phyloP scores from a whole-genome alignment of 2,888 invertebrate genomes.

The Elysia crispata region DNA sequence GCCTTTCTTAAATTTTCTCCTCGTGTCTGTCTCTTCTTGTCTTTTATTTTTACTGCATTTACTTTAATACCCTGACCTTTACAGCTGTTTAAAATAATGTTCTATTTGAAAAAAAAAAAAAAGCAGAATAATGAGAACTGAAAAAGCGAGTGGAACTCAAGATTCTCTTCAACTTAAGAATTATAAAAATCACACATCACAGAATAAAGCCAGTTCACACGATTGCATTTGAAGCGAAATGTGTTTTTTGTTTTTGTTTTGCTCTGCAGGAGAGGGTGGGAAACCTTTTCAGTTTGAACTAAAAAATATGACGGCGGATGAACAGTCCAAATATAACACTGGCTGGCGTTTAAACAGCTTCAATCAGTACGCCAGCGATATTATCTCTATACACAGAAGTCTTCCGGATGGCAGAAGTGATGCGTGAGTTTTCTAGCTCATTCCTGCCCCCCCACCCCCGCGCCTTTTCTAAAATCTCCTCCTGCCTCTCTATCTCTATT shows the following conservation, averaged over 20 bases:
- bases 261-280: conserved; percentile 45
- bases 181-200: no score
- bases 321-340: conserved; percentile 35
- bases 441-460: no score
- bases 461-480: no score
- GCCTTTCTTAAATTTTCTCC: no score
- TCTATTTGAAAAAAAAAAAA: no score
- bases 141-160: no score
- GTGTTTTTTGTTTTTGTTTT: neutral
- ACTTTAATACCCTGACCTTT: no score
- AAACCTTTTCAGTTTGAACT: conserved; percentile 27
- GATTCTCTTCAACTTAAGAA: neutral
- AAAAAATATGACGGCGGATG: conserved; percentile 25
- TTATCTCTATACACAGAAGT: conserved; percentile 47
- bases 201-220: neutral
- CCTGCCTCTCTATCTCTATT: no score
- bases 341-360: conserved; percentile 50
- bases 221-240: neutral
- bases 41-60: no score
- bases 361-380: conserved; percentile 52
- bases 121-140: no score
- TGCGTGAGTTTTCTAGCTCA: conserved; percentile 40
- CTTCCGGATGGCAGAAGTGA: conserved; percentile 43
- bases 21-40: no score
- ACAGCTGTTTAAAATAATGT: no score